phyloP scores from a whole-genome alignment of 2,113 vertebrate genomes.

The Prunella himalayana region DNA sequence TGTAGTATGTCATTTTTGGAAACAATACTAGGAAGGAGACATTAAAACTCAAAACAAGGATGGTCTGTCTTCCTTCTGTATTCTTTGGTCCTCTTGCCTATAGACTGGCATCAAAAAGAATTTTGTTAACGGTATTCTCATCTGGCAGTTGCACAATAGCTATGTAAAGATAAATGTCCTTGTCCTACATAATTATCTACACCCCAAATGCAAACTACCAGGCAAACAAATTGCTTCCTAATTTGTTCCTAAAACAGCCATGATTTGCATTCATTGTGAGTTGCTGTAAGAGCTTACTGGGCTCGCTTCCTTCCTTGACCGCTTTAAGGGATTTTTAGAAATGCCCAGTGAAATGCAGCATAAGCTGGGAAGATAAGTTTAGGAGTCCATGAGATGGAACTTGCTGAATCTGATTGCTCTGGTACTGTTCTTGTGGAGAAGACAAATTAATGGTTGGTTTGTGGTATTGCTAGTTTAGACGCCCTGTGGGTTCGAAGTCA shows the following conservation, averaged over 20 bases:
- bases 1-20: conserved; percentile 16
- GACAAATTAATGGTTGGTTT: conserved; percentile 40
- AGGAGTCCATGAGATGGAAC: background rate
- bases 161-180: background rate
- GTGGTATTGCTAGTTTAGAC: conserved; percentile 24
- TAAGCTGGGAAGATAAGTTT: background rate
- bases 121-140: background rate
- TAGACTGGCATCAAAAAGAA: background rate
- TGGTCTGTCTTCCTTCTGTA: background rate
- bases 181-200: background rate
- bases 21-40: conserved; percentile 50
- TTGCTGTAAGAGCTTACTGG: background rate
- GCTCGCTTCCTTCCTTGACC: background rate
- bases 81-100: background rate
- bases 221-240: conserved; percentile 35
- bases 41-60: conserved; percentile 26
- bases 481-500: conserved; percentile 15
- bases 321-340: background rate
- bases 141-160: background rate
- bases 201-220: conserved; percentile 9
- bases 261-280: background rate
- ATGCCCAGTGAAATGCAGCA: background rate
- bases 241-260: conserved; percentile 5
- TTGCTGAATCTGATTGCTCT: conserved; percentile 16
- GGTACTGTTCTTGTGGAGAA: background rate